Conservation (phyloP, 1,140 invertebrate genomes). For the Leptopilina boulardi region DNA sequence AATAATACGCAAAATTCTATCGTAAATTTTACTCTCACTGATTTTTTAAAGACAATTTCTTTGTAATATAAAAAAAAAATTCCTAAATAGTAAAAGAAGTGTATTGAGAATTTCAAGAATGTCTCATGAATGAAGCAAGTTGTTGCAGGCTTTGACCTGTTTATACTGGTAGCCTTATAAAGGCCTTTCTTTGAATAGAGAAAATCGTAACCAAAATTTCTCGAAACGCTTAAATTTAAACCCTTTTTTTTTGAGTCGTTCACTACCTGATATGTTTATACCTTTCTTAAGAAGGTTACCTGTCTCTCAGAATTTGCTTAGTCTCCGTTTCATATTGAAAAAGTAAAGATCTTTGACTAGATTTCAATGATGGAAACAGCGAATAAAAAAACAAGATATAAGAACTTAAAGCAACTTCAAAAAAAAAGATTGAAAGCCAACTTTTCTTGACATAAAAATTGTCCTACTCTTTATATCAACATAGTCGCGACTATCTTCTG, state of each 20-base stretch:
- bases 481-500: neutral
- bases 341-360: constrained; percentile 1
- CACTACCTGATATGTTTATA: neutral
- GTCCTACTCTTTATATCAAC: neutral
- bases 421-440: neutral
- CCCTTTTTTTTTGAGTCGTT: neutral
- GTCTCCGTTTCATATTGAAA: neutral
- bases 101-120: neutral
- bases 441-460: constrained; percentile 7
- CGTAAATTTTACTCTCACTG: no score
- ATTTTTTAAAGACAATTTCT: no score
- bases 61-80: no score
- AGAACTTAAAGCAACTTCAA: neutral
- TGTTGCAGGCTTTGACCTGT: constrained; percentile 7
- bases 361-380: neutral
- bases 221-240: neutral
- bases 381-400: neutral
- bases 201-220: neutral
- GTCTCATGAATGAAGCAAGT: neutral
- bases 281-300: neutral
- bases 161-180: neutral
- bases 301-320: neutral
- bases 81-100: neutral
- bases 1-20: neutral
- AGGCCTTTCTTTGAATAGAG: neutral